These are phyloP conservation scores for Platycercus adscitus DNA, from an alignment of 2,113 vertebrate genomes.

Conservation along the genomic window DNA sequence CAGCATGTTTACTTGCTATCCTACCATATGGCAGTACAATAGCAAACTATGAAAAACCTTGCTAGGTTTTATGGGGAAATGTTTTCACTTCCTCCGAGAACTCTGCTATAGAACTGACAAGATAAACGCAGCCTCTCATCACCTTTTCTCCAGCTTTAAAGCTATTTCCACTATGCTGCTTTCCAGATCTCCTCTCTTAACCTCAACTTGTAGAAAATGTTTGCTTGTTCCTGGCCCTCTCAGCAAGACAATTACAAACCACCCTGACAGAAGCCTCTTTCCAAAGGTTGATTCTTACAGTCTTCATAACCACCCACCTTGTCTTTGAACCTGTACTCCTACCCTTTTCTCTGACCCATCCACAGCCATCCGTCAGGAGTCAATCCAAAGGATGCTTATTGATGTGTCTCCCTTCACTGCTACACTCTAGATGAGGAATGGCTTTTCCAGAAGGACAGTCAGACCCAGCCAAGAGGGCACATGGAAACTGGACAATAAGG, in stretches of 20 bases:
- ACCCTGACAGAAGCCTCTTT: background rate
- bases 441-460: background rate
- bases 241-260: background rate
- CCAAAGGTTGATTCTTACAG: background rate
- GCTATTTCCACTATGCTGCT: background rate
- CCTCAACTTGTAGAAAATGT: background rate
- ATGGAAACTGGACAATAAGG: background rate
- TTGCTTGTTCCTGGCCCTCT: background rate
- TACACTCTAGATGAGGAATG: background rate
- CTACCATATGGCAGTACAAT: background rate
- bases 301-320: background rate
- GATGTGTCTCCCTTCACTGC: background rate
- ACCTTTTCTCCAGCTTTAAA: background rate
- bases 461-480: background rate
- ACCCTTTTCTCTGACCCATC: background rate
- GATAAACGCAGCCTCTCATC: background rate
- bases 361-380: background rate
- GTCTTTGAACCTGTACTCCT: background rate
- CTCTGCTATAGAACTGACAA: background rate
- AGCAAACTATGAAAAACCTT: background rate
- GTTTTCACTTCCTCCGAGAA: background rate
- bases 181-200: background rate
- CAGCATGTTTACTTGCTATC: background rate
- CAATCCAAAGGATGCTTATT: background rate
- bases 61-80: background rate